phyloP scores from a whole-genome alignment of 2,797 vertebrate genomes.

The Sylvia borin region DNA sequence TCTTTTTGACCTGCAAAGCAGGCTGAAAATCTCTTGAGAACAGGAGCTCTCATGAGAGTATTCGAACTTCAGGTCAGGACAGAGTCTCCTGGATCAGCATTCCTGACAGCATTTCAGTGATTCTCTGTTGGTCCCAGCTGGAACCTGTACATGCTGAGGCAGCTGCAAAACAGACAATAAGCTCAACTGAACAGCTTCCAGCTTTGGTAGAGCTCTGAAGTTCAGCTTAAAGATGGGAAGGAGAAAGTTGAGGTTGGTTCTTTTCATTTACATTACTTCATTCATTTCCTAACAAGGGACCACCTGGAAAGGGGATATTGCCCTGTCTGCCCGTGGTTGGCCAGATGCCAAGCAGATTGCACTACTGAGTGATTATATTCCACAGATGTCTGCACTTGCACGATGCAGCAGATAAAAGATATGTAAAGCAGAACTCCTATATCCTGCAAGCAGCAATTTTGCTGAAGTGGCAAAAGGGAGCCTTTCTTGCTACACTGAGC shows the following conservation, averaged over 20 bases:
- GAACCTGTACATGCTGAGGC: conserved; percentile 46
- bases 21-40: conserved; percentile 15
- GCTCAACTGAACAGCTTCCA: conserved; percentile 15
- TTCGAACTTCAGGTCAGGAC: conserved; percentile 43
- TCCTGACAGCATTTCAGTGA: conserved; percentile 53
- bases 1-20: not conserved
- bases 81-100: conserved; percentile 49
- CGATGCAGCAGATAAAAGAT: not conserved
- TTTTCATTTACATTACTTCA: not conserved
- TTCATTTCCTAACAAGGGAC: not conserved
- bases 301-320: not conserved
- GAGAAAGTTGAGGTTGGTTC: not conserved
- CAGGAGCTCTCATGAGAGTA: not conserved
- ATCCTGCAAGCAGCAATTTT: not conserved
- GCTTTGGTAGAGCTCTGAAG: not conserved
- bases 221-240: not conserved
- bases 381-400: not conserved
- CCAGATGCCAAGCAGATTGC: conserved; percentile 2
- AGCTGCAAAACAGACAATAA: conserved; percentile 47
- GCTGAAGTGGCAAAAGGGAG: not conserved
- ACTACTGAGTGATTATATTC: not conserved
- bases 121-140: conserved; percentile 39
- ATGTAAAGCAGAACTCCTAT: not conserved
- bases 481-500: not conserved
- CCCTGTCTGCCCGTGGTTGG: not conserved